phyloP scores from a whole-genome alignment of 2,113 vertebrate genomes.

The Alexandromys fortis region DNA sequence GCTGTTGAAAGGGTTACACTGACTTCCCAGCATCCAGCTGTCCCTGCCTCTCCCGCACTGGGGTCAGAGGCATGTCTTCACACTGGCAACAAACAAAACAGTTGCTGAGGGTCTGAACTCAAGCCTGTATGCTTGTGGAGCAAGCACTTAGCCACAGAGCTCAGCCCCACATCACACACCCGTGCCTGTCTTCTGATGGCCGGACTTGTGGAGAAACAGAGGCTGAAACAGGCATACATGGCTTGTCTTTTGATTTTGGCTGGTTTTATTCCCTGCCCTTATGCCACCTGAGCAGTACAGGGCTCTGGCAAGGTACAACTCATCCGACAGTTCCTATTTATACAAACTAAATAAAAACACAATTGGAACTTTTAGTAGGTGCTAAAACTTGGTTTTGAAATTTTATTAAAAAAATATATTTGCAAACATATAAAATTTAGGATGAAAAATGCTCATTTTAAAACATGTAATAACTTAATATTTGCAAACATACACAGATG shows the following conservation, averaged over 20 bases:
- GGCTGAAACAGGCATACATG: not conserved
- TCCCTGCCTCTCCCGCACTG: not conserved
- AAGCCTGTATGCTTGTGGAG: no score
- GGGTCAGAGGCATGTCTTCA: not conserved
- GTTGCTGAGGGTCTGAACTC: not conserved
- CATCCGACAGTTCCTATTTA: constrained; percentile 27
- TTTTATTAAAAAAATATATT: constrained; percentile 93
- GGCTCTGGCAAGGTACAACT: not conserved
- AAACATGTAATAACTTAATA: constrained; percentile 91
- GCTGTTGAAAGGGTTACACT: not conserved
- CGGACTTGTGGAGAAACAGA: not conserved
- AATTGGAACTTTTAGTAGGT: constrained; percentile 82
- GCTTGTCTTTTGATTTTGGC: not conserved
- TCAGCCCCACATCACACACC: no score
- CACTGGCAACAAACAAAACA: not conserved
- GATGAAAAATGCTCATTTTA: constrained; percentile 89
- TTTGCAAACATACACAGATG: constrained; percentile 89
- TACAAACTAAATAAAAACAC: constrained; percentile 74
- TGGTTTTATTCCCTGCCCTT: not conserved
- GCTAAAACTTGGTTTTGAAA: constrained; percentile 87
- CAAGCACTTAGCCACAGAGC: no score
- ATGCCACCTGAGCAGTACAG: not conserved
- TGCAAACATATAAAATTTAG: constrained; percentile 91
- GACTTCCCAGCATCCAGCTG: not conserved
- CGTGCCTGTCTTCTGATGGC: not conserved